Conservation (phyloP, 2,113 vertebrate genomes). For the Cynoglossus semilaevis region DNA sequence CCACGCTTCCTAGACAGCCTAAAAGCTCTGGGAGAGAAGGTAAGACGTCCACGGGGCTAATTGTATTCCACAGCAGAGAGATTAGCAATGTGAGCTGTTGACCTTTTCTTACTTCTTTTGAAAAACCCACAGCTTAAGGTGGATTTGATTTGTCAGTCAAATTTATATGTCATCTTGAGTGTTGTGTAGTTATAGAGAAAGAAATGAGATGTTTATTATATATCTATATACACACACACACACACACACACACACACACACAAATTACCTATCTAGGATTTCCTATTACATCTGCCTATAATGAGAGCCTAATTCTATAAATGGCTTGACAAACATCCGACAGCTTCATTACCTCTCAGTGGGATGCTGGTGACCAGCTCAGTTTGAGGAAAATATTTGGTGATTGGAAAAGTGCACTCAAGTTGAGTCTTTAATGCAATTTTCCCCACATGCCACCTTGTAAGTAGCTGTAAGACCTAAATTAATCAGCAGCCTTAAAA, state of each 20-base stretch:
- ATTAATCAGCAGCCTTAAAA: neutral
- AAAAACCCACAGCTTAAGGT: too few relatives aligned
- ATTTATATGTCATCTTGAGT: too few relatives aligned
- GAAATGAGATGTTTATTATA: too few relatives aligned
- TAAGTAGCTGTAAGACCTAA: conserved; percentile 3
- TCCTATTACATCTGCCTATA: neutral
- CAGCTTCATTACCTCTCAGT: conserved; percentile 20
- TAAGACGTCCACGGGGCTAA: conserved; percentile 47
- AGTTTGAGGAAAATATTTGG: neutral
- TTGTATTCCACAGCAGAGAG: neutral
- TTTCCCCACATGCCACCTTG: neutral
- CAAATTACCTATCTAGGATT: too few relatives aligned
- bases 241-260: too few relatives aligned
- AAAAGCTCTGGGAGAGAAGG: conserved; percentile 92
- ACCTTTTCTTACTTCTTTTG: too few relatives aligned
- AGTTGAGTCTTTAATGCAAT: conserved; percentile 12
- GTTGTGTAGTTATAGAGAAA: too few relatives aligned
- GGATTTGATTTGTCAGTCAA: too few relatives aligned
- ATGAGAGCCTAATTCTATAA: conserved; percentile 12
- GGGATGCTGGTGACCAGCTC: neutral
- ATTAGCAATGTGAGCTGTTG: neutral
- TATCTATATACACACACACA: too few relatives aligned
- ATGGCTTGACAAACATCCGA: conserved; percentile 13
- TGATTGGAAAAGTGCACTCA: conserved; percentile 12
- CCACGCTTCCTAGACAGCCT: conserved; percentile 90